Conservation (phyloP, 2,113 vertebrate species). For the Acinonyx jubatus region DNA sequence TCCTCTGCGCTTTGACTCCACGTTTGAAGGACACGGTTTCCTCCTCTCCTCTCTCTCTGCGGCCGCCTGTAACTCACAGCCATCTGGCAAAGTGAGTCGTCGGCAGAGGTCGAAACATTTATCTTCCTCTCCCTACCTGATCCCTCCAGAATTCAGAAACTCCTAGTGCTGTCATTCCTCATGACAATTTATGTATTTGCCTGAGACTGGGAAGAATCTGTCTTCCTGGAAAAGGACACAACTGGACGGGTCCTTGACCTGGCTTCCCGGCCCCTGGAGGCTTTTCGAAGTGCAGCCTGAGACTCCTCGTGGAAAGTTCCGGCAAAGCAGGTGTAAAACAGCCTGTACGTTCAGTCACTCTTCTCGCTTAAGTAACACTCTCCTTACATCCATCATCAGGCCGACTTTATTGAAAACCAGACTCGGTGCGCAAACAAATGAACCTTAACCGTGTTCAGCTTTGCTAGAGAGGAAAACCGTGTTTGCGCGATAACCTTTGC, state of each 20-base stretch:
- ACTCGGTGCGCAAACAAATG: neutral
- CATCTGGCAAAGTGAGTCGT: neutral
- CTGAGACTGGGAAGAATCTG: neutral
- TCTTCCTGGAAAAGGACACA: neutral
- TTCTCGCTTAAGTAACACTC: neutral
- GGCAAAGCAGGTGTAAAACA: neutral
- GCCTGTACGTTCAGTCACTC: neutral
- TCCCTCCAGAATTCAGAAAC: neutral
- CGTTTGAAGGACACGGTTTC: neutral
- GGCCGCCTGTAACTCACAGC: neutral
- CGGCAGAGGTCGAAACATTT: neutral
- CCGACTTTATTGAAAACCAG: neutral
- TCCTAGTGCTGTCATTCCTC: neutral
- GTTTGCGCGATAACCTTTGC: too few species aligned
- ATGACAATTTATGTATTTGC: neutral
- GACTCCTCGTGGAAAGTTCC: neutral
- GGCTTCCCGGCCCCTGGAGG: neutral
- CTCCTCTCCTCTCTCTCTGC: neutral
- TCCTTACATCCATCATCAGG: neutral
- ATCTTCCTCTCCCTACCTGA: neutral
- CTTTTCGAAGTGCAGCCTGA: neutral
- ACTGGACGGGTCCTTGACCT: neutral
- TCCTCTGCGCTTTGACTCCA: too few species aligned
- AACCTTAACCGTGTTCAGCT: neutral
- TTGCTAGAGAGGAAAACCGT: neutral